Evolutionary conservation across 1,140 invertebrate species (phyloP).

Genomic region (Drosophila miranda): DNA sequence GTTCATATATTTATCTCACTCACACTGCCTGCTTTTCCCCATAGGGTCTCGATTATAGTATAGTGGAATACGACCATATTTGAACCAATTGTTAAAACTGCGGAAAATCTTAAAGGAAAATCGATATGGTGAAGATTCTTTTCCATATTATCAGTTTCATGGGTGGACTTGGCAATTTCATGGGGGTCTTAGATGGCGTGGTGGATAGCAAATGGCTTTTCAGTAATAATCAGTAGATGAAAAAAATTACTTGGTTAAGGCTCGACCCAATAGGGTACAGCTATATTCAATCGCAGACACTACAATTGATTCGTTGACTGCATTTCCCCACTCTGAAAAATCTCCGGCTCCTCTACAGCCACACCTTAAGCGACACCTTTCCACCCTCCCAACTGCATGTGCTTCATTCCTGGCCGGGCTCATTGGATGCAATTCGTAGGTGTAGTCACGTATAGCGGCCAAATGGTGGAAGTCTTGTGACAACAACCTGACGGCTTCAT

Average conservation of each 20-base stretch:
- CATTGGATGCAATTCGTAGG: conserved; percentile 71
- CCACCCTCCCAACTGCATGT: neutral
- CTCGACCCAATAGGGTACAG: conserved; percentile 12
- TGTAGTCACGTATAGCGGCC: conserved; percentile 66
- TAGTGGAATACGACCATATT: no score
- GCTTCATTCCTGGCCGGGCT: conserved; percentile 16
- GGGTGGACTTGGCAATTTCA: neutral
- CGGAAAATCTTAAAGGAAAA: no score
- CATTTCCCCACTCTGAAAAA: conserved; percentile 9
- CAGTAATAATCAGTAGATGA: conserved; percentile 4
- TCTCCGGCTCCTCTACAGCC: neutral
- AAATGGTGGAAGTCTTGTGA: conserved; percentile 70
- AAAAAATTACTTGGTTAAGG: conserved; percentile 11
- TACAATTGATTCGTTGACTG: conserved; percentile 33
- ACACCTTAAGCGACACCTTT: neutral
- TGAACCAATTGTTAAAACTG: no score
- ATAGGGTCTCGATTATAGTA: no score
- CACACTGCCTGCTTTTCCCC: no score
- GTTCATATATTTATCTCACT: no score
- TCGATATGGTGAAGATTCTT: no score
- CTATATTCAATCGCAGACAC: conserved; percentile 30
- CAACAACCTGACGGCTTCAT: conserved; percentile 77
- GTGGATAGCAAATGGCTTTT: conserved; percentile 17
- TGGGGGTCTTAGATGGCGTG: neutral
- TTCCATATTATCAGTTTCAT: neutral